A percentile compares a stretch with the other conserved stretches of the same genome.
phyloP scores from a whole-genome alignment of 2,888 invertebrate genomes.

The Calameuta idolon region DNA sequence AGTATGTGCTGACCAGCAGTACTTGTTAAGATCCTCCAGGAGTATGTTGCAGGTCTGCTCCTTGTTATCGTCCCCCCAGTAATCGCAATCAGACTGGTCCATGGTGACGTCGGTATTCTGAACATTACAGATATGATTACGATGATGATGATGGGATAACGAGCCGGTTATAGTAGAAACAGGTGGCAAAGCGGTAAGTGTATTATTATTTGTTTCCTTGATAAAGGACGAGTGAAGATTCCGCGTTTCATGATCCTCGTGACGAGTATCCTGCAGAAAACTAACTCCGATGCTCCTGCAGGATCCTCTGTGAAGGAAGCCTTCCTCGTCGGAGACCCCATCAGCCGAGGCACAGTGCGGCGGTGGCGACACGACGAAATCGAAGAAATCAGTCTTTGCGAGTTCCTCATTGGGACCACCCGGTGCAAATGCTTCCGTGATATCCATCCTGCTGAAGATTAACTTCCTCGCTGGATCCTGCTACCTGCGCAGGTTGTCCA shows the following conservation, averaged over 20 bases:
- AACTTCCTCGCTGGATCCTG: background rate
- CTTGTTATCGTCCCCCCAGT: conserved; percentile 69
- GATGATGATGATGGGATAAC: conserved; percentile 54
- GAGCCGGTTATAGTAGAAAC: conserved; percentile 64
- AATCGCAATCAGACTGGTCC: conserved; percentile 78
- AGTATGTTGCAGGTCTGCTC: conserved; percentile 66
- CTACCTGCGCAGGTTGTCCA: background rate
- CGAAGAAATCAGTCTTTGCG: conserved; percentile 89
- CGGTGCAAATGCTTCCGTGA: conserved; percentile 82
- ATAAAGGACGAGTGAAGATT: conserved; percentile 60
- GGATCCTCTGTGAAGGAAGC: conserved; percentile 67
- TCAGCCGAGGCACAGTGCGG: conserved; percentile 53
- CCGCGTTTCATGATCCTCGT: conserved; percentile 41
- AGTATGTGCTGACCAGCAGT: conserved; percentile 74
- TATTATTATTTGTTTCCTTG: conserved; percentile 74
- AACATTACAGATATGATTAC: conserved; percentile 48
- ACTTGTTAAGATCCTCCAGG: conserved; percentile 87
- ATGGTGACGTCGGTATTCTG: conserved; percentile 70
- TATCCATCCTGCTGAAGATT: conserved; percentile 73
- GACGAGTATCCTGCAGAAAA: conserved; percentile 46
- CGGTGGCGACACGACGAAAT: conserved; percentile 84
- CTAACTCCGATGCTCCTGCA: conserved; percentile 48
- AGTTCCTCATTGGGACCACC: conserved; percentile 74
- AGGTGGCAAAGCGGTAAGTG: conserved; percentile 65
- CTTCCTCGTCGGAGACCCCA: conserved; percentile 77